Conservation (phyloP, 2,797 vertebrate species). For the Remorina albescens region DNA sequence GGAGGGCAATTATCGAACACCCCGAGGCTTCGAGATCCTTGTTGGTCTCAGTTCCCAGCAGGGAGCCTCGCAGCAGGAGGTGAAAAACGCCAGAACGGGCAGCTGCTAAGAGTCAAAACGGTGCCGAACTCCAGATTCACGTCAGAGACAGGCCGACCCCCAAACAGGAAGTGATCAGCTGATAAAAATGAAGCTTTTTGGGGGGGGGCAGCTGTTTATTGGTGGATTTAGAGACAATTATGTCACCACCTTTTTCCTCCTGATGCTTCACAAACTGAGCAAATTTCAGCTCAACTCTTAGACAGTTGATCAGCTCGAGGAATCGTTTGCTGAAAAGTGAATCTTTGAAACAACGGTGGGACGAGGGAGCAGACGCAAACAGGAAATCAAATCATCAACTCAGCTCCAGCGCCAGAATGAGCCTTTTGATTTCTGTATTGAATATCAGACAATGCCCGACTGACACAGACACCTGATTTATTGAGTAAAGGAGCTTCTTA, state of each 20-base stretch:
- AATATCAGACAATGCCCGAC: constrained; percentile 29
- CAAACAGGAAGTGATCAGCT: no score
- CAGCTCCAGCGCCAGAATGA: not conserved
- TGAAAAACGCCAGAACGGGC: constrained; percentile 52
- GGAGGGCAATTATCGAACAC: constrained; percentile 81
- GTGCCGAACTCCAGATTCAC: no score
- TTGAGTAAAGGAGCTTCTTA: constrained; percentile 51
- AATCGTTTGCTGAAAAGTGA: not conserved
- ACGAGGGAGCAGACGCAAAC: not conserved
- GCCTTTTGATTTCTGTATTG: constrained; percentile 24
- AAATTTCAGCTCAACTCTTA: no score
- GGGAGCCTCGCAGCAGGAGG: constrained; percentile 58
- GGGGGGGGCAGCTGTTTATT: no score
- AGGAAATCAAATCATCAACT: not conserved
- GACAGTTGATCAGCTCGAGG: not conserved
- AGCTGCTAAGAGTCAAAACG: constrained; percentile 19
- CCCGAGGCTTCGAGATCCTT: constrained; percentile 71
- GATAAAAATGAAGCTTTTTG: no score
- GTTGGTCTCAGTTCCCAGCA: constrained; percentile 69
- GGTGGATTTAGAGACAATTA: no score
- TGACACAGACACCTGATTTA: constrained; percentile 35
- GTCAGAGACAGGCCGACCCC: no score
- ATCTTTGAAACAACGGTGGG: not conserved
- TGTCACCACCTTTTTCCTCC: no score
- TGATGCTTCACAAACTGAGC: no score